Base-by-base conservation (phyloP, 1,140 invertebrate genomes). In the Drosophila lini region DNA sequence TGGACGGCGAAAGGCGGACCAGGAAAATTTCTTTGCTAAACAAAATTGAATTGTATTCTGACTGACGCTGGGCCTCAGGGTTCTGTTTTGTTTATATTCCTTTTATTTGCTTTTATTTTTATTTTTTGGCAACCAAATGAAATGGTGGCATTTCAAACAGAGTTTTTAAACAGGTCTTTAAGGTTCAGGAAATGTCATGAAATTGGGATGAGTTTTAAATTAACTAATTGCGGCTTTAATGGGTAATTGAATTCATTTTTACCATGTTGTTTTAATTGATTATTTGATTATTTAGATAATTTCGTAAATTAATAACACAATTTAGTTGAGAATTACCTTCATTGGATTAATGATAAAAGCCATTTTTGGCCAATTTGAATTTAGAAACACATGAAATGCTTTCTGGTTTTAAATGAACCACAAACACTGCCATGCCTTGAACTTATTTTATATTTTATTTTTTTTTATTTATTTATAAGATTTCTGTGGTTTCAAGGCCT, bases 11-110 rank as follows among this genome's bases (percentile, higher is more conserved):
- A 44, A 47, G 19, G 38, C 58, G 22, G 28, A 45, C 34, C 56
- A 44, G 47, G 19, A 56, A 60, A 56, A 82, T 62, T 80, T 73
- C 65, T 84, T 65, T 81, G 62, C 69, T 76, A 62, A 80, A 65
- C 75, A 79, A 88, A 86, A 86, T 86, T 88, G 83, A 86, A 86
- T 86, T 86, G 82, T 86, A 88, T 86, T 88, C 77, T 73, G 70
- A 80, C 82, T 65, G 70, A 82, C 59, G 80, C 47, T 69, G n/a
- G 53, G 70, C 69, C 61, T 28, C 32, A 57, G 38, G 77, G 53
- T 44, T 25, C 67, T 47, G 60, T 75, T 75, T 75, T 65, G 73
- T 75, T 75, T 75, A 42, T 56, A 31, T 73, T 44, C 38, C 40
- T 68, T 44, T 55, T 32, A 25, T 67, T 63, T 55, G 34, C 60